Base-by-base conservation (phyloP, 1,140 invertebrate genomes). In the Yoshiicerus persimilis region DNA sequence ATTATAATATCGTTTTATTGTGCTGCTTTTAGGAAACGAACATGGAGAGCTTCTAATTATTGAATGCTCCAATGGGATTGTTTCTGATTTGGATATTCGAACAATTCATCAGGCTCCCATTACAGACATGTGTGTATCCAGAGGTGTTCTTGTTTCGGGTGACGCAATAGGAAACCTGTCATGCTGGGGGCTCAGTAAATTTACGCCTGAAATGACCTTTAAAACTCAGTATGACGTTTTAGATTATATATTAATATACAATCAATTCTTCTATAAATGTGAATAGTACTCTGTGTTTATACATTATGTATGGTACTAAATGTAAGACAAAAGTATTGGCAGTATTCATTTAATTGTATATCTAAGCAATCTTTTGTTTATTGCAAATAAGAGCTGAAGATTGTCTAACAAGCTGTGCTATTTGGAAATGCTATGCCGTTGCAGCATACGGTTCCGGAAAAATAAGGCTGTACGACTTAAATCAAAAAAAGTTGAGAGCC, bases 21-120 rank as follows among this genome's bases (percentile, higher is more conserved):
- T 13, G 64, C 9, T 70, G 13, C 23, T 30, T 13, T 86, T 34
- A 89, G 88, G 88, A 27, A 90, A 80, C 34, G 89, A 87, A 36
- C 47, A 84, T 77, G 89, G 89, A 39, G 89, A 90, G 20, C 34
- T 90, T 13, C 86, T 88, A 2, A 30, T 64, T 2, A 87, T 90
- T 47, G 80, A 86, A 10, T 87, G 39, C 23, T 34, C 47, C 13
- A 32, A 13, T 84, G 66, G 32, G 1, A 84, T 20, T 30, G 66
- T 83, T 20, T 41, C 56, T 38, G 47, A 86, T 30, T 66, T 41
- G 30, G 62, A 36, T 25, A 36, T 86, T 38, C 30, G 47, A 2
- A 66, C 32, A 16, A 86, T 62, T 16, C 83, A 84, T 23, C 83
- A 41, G 13, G 87, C 84, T 34, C 62, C 84, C 1, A 77, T 88